These are phyloP conservation scores for Sebastes jordani DNA, from an alignment of 2,797 vertebrate genomes.

Conservation along the genomic window DNA sequence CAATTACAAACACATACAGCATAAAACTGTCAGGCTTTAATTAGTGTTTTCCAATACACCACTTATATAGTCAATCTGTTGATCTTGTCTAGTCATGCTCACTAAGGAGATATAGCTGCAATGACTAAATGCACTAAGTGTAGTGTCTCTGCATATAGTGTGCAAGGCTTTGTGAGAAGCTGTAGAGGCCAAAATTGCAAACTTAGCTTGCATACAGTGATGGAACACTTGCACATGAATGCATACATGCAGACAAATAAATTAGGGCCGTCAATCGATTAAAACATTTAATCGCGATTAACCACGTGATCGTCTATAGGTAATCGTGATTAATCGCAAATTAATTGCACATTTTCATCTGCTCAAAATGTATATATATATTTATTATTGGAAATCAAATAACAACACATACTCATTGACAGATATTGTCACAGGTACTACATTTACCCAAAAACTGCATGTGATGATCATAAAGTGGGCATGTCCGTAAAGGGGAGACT, in stretches of 20 bases:
- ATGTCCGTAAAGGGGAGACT: too few relatives aligned
- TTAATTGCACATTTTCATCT: too few relatives aligned
- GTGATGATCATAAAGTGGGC: too few relatives aligned
- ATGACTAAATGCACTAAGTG: not conserved
- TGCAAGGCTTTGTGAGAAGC: not conserved
- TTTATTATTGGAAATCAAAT: too few relatives aligned
- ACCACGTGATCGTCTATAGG: too few relatives aligned
- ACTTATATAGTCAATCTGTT: slow-evolving; percentile 34
- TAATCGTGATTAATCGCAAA: too few relatives aligned
- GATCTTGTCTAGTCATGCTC: slow-evolving; percentile 8
- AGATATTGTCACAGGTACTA: too few relatives aligned
- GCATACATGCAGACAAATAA: not conserved
- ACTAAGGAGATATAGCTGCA: not conserved
- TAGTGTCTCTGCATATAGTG: not conserved
- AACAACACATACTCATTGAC: too few relatives aligned
- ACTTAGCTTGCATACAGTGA: not conserved
- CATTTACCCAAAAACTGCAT: too few relatives aligned
- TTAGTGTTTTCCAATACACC: not conserved
- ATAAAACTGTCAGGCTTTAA: not conserved
- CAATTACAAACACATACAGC: not conserved
- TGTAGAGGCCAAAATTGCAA: not conserved
- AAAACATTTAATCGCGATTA: too few relatives aligned
- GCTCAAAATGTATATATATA: too few relatives aligned
- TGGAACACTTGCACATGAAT: not conserved
- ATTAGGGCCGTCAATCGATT: too few relatives aligned